A percentile compares a stretch with the other conserved stretches of the same genome.
phyloP scores from a whole-genome alignment of 1,140 invertebrate genomes.

The Agrypnia vestita region DNA sequence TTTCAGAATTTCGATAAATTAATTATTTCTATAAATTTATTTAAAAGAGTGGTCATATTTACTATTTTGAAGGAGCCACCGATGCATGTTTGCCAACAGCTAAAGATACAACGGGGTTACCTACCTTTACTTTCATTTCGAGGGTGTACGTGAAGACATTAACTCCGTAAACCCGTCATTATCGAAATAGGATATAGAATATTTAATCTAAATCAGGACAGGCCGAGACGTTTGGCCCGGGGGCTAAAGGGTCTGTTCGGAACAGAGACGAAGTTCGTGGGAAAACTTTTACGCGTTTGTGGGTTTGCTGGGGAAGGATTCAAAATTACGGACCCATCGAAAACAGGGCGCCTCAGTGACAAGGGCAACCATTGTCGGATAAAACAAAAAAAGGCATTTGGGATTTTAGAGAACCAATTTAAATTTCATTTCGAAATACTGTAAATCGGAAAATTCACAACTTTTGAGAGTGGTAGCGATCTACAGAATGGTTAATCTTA shows the following conservation, averaged over 20 bases:
- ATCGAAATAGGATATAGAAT: conserved; percentile 30
- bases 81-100: too few species aligned
- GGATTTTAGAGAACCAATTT: background rate
- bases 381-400: background rate
- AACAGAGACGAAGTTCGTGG: conserved; percentile 29
- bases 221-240: conserved; percentile 2
- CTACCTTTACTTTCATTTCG: background rate
- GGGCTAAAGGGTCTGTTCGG: background rate
- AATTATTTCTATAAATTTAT: too few species aligned
- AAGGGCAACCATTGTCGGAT: conserved; percentile 1
- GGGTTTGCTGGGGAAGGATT: conserved; percentile 20
- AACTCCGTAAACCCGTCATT: conserved; percentile 15
- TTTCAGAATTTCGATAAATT: too few species aligned
- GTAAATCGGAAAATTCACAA: too few species aligned
- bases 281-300: conserved; percentile 42
- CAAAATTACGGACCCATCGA: conserved; percentile 36
- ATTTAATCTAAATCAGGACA: conserved; percentile 29
- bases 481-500: too few species aligned
- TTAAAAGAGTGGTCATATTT: too few species aligned
- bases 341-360: conserved; percentile 21
- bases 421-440: too few species aligned
- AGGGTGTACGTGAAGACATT: conserved; percentile 31
- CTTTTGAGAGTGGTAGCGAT: too few species aligned
- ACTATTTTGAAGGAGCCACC: too few species aligned
- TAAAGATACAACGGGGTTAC: too few species aligned